Evolutionary conservation across 2,888 invertebrate species (phyloP), one percentile per base, ranked within the genome.

Genomic region (Cremastinae sp.): DNA sequence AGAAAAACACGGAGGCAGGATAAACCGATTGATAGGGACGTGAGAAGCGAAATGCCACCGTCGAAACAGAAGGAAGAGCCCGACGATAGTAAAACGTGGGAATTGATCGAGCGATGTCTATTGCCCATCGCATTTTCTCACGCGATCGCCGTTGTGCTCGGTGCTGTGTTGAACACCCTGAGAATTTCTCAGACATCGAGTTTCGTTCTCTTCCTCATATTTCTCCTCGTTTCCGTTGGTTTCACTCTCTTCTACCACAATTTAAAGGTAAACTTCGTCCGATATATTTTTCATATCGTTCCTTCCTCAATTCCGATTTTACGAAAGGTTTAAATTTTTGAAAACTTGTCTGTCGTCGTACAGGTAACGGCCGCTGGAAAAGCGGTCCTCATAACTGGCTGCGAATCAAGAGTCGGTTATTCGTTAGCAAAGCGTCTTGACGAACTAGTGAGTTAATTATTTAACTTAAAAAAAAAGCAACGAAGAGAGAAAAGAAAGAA

Each of bases 211-310:
- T 96, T 96, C 89, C 92, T 95, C 37, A 93, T 95, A 92, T 94
- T 96, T 87, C 79, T 90, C 53, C 91, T 94, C 59, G 91, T 95
- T 84, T 94, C 94, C 59, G 92, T 94, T 77, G 95, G 95, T 22
- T 94, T 94, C 1, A 94, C 96, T 8, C 91, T 96, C 89, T 96
- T 96, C 90, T 96, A 96, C 90, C 96, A 96, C 86, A 96, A 95
- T 86, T 91, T 96, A 58, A 95, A 95, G 94, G 96, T 95, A 91
- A 92, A 41, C 74, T 41, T 14, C n/a, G 22, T 53, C 22, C 28
- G 1, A n/a, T 5, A 53, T 28, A 53, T 9, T 22, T 28, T 20
- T 20, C 7, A 7, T 16, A 28, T 0, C 37, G 2, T 56, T n/a
- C n/a, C 16, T 58, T 58, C n/a, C 9, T 37, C 16, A 9, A 4